A percentile compares a stretch with the other conserved stretches of the same genome.
Evolutionary conservation across 1,140 invertebrate species (phyloP).

Genomic region (Zaprionus gabonicus): DNA sequence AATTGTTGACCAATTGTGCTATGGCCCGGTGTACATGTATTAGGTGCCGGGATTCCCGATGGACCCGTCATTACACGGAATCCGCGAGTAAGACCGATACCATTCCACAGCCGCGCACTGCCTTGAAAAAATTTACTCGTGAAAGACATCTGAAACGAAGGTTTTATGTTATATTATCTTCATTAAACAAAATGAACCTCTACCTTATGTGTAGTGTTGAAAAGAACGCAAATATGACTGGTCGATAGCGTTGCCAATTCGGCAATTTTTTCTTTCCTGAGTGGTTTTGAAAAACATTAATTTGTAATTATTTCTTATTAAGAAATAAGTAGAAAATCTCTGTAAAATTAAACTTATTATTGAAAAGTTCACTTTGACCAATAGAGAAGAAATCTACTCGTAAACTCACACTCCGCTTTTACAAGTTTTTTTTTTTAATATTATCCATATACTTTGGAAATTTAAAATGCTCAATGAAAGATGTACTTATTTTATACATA

Average conservation of each 20-base stretch:
- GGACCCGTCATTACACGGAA: conserved; percentile 62
- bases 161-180: conserved; percentile 52
- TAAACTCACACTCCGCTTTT: no score
- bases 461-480: no score
- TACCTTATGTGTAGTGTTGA: neutral
- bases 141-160: conserved; percentile 59
- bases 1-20: conserved; percentile 25
- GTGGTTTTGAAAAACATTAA: neutral
- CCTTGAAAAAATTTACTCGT: conserved; percentile 53
- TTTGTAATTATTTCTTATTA: no score
- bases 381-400: no score
- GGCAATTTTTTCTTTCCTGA: neutral
- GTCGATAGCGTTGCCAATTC: conserved; percentile 8
- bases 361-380: no score
- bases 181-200: conserved; percentile 41
- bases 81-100: conserved; percentile 42
- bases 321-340: no score
- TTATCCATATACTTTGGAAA: no score
- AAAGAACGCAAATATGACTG: neutral
- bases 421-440: no score
- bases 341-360: no score
- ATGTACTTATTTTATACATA: no score
- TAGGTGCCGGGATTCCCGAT: conserved; percentile 5
- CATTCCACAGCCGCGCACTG: conserved; percentile 51
- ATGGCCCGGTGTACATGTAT: conserved; percentile 1